These are phyloP conservation scores for Notospermus geniculatus DNA, from an alignment of 1,140 invertebrate genomes.

Conservation along the genomic window DNA sequence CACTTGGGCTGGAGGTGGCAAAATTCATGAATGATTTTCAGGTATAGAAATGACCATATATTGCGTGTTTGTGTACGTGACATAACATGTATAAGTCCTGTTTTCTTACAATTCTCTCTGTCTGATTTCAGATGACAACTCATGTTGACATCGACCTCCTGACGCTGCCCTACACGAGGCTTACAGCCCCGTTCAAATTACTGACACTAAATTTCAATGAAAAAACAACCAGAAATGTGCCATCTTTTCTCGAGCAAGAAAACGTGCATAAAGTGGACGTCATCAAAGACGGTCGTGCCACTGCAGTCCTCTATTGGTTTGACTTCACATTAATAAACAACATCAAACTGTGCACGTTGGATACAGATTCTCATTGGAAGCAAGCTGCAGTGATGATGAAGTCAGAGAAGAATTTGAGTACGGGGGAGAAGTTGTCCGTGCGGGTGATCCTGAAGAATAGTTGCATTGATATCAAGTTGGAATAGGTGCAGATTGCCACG, in stretches of 20 bases:
- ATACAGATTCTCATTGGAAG: slow-evolving; percentile 39
- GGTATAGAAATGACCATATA: slow-evolving; percentile 35
- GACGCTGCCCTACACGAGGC: slow-evolving; percentile 36
- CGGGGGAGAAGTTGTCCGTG: slow-evolving; percentile 26
- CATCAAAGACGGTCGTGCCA: slow-evolving; percentile 30
- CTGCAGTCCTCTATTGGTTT: slow-evolving; percentile 49
- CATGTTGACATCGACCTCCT: slow-evolving; percentile 44
- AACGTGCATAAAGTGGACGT: slow-evolving; percentile 25
- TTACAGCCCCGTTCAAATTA: slow-evolving; percentile 37
- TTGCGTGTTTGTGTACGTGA: no score
- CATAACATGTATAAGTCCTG: no score
- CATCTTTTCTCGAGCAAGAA: slow-evolving; percentile 29
- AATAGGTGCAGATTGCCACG: no score
- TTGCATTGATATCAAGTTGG: slow-evolving; percentile 31
- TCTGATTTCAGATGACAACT: slow-evolving; percentile 38
- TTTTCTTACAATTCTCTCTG: background rate
- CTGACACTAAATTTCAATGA: slow-evolving; percentile 36
- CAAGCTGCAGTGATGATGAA: slow-evolving; percentile 43
- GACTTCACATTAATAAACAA: slow-evolving; percentile 33
- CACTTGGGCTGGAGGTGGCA: slow-evolving; percentile 52
- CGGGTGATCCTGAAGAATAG: slow-evolving; percentile 32
- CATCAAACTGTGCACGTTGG: slow-evolving; percentile 32
- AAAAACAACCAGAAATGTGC: slow-evolving; percentile 14
- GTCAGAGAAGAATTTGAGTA: slow-evolving; percentile 16
- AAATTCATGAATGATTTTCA: slow-evolving; percentile 59